Percentiles rank a stretch among this genome's conserved stretches.
Conservation (phyloP, 1,140 invertebrate genomes). For the Ctenoplectra terminalis region DNA sequence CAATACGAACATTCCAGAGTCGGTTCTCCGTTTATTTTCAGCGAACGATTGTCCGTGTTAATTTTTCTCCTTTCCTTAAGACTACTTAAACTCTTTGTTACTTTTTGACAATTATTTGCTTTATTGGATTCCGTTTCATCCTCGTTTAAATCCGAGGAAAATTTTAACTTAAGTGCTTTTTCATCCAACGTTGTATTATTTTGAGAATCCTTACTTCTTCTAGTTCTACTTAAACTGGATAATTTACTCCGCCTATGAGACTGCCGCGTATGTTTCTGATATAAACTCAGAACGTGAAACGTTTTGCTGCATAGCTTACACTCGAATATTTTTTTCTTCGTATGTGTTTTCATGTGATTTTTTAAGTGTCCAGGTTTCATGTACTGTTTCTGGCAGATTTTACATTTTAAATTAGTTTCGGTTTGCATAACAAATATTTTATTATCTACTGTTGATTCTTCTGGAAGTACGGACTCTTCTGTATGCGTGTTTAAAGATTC, state of each 20-base stretch:
- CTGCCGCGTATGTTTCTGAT: conserved; percentile 66
- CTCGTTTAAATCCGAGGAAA: neutral
- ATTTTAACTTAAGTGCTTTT: neutral
- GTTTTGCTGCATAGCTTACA: conserved; percentile 69
- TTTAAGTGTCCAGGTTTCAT: conserved; percentile 69
- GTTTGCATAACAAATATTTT: conserved; percentile 4
- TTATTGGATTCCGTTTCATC: neutral
- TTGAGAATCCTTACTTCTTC: conserved; percentile 4
- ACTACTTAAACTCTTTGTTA: conserved; percentile 10
- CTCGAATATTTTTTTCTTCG: conserved; percentile 40
- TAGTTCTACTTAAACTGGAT: neutral
- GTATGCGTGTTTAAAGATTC: conserved; percentile 29
- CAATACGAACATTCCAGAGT: conserved; percentile 68
- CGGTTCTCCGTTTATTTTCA: conserved; percentile 44
- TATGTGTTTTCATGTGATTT: conserved; percentile 69
- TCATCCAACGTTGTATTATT: neutral
- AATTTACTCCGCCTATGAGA: conserved; percentile 53
- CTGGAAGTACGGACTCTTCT: conserved; percentile 30
- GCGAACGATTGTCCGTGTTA: conserved; percentile 19
- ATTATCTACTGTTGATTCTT: conserved; percentile 15
- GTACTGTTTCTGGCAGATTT: conserved; percentile 70
- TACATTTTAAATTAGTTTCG: conserved; percentile 60
- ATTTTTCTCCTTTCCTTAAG: conserved; percentile 23
- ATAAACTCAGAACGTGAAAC: conserved; percentile 63
- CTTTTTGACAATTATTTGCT: neutral